Percentiles rank a stretch among this genome's conserved stretches.
Conservation (phyloP, 30 jellyfish, hydroid and myxozoan species). For the Aurelia aurita complex sp. Pacific region DNA sequence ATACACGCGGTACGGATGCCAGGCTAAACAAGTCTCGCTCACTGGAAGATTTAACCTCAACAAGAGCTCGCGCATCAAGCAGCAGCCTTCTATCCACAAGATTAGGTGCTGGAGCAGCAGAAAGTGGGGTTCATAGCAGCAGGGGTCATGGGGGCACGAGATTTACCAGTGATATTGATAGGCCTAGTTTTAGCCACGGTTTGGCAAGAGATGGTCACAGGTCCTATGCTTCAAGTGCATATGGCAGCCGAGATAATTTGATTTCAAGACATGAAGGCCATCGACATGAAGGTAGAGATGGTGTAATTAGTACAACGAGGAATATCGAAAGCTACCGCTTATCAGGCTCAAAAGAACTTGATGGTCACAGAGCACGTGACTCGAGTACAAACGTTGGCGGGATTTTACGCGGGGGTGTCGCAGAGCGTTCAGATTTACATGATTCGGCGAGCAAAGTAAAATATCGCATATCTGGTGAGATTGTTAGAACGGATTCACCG, state of each 20-base stretch:
- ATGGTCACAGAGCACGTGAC: slow-evolving; percentile 34
- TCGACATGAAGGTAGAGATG: slow-evolving; percentile 33
- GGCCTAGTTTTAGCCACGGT: slow-evolving; percentile 7
- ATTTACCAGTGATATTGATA: background rate
- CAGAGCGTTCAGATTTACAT: background rate
- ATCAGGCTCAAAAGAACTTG: slow-evolving; percentile 21
- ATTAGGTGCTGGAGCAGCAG: slow-evolving; percentile 12
- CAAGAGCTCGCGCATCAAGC: slow-evolving; percentile 28
- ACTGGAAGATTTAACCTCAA: slow-evolving; percentile 53
- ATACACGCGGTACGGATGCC: slow-evolving; percentile 14
- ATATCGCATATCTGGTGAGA: slow-evolving; percentile 81
- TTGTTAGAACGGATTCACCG: slow-evolving; percentile 77
- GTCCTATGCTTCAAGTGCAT: slow-evolving; percentile 21
- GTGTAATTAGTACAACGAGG: slow-evolving; percentile 3
- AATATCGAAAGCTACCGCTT: slow-evolving; percentile 15
- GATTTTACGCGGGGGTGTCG: background rate
- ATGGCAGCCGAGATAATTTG: slow-evolving; percentile 36
- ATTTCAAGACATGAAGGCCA: slow-evolving; percentile 19
- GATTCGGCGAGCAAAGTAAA: slow-evolving; percentile 39
- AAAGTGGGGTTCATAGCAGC: slow-evolving; percentile 17
- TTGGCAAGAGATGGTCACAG: slow-evolving; percentile 12
- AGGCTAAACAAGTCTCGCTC: slow-evolving; percentile 59
- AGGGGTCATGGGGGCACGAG: slow-evolving; percentile 17
- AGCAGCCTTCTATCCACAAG: background rate
- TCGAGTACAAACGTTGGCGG: slow-evolving; percentile 19